Evolutionary conservation across 2,888 invertebrate genomes (phyloP), one percentile per base, ranked within the genome.

Genomic region (Synergus laeviventris): DNA sequence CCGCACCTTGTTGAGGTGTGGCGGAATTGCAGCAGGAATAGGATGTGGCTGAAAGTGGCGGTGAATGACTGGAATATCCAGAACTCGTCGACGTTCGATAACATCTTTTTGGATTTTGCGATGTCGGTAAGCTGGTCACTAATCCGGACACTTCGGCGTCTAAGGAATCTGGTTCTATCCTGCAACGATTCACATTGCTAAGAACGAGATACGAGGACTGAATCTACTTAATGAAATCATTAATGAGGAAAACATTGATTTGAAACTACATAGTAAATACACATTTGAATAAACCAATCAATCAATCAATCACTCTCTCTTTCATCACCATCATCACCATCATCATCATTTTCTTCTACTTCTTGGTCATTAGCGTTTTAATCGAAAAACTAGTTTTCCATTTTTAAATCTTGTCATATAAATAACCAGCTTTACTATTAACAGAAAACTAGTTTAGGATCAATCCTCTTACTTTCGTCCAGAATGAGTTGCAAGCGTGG

Each of bases 31-130:
- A 87, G 73, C 85, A 86, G 49, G 84, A 81, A 79, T 84, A 86
- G 42, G 86, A 86, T 64, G 56, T 74, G 38, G 84, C 84, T 49
- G 87, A 88, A 56, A 88, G 79, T 38, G 87, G 87, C 11, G 87
- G 86, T 59, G 89, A 88, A 76, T 89, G 86, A 76, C 87, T 88
- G 80, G 87, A 88, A 73, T 88, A 89, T 78, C 89, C 88, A 60
- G 89, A 89, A 84, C 88, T 88, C 80, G 86, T 87, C 62, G 88
- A 89, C n/a, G 83, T 87, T 79, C 85, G 85, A 82, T 83, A 86
- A 81, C 86, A 89, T 84, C 86, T 85, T 83, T 82, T 86, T 56
- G 83, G 81, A 78, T 84, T 84, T 76, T 81, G 82, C 78, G 82
- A 80, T 8, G 80, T 31, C 49, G 70, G n/a, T n/a, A 70, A 81